Evolutionary conservation across 2,797 vertebrate species (phyloP).

Genomic region (Myotis daubentonii): DNA sequence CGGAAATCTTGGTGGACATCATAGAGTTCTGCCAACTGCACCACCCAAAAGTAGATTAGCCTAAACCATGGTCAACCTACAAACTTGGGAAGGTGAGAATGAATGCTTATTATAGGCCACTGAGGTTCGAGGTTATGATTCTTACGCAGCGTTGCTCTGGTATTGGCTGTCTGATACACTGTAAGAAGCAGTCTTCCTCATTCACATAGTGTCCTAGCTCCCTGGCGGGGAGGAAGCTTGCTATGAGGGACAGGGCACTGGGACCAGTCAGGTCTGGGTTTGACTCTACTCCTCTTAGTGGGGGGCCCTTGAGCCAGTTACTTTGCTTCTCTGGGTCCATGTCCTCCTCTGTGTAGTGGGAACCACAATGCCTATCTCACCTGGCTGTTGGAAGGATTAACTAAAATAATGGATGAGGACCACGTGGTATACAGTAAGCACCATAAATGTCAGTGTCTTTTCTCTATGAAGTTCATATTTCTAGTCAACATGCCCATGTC

Average conservation of each 20-base stretch:
- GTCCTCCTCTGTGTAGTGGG: not conserved
- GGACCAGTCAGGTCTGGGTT: not conserved
- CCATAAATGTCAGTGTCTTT: not conserved
- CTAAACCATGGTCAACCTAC: not conserved
- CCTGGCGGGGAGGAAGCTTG: not conserved
- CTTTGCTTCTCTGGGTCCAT: not conserved
- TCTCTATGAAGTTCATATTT: not conserved
- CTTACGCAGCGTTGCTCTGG: not conserved
- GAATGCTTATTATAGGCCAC: not conserved
- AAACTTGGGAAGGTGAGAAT: not conserved
- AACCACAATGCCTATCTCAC: not conserved
- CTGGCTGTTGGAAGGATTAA: not conserved
- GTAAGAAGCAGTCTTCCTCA: not conserved
- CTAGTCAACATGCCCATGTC: not conserved
- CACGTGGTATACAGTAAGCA: no score
- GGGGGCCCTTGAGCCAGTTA: not conserved
- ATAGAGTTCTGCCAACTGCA: not conserved
- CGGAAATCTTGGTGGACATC: not conserved
- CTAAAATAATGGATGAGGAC: not conserved
- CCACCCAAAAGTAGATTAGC: not conserved
- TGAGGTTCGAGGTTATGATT: not conserved
- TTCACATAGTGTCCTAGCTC: not conserved
- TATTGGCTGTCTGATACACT: not conserved
- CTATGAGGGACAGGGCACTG: no score
- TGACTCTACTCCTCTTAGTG: not conserved